Percentiles rank a stretch among this genome's conserved stretches.
phyloP scores from a whole-genome alignment of 2,888 invertebrate genomes.

The Chelonus formosanus region DNA sequence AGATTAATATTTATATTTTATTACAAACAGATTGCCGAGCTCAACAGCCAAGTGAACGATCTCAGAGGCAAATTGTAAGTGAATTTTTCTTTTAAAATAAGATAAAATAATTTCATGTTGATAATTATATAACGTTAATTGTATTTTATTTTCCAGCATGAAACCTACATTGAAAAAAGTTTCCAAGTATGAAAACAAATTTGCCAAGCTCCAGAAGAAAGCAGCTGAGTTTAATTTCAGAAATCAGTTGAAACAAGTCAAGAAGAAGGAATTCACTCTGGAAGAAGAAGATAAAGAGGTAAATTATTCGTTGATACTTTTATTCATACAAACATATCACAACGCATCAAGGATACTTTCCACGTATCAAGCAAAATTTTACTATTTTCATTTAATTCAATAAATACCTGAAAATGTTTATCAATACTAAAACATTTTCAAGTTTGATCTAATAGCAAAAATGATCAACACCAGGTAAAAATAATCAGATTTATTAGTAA shows the following conservation, averaged over 20 bases:
- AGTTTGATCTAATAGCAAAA: too few species aligned
- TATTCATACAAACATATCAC: neutral
- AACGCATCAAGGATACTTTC: too few species aligned
- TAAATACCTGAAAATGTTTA: too few species aligned
- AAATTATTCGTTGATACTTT: constrained; percentile 52
- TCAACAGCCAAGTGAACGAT: constrained; percentile 99
- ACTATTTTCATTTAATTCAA: too few species aligned
- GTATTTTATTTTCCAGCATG: constrained; percentile 71
- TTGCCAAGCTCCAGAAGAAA: constrained; percentile 97
- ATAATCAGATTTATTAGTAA: too few species aligned
- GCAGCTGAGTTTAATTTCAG: constrained; percentile 99
- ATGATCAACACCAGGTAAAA: too few species aligned
- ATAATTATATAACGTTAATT: neutral
- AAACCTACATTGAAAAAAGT: constrained; percentile 99
- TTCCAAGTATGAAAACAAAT: constrained; percentile 99
- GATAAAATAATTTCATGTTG: neutral
- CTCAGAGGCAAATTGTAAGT: constrained; percentile 99
- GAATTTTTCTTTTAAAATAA: constrained; percentile 8
- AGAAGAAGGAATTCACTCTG: constrained; percentile 99
- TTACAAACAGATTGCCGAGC: constrained; percentile 86
- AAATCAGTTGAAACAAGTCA: constrained; percentile 98
- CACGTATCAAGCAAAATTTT: too few species aligned
- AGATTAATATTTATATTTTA: constrained; percentile 13
- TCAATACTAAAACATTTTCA: too few species aligned
- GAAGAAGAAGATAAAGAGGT: constrained; percentile 98